Evolutionary conservation across 2,888 invertebrate genomes (phyloP).

Genomic region (Tetragnatha montana): DNA sequence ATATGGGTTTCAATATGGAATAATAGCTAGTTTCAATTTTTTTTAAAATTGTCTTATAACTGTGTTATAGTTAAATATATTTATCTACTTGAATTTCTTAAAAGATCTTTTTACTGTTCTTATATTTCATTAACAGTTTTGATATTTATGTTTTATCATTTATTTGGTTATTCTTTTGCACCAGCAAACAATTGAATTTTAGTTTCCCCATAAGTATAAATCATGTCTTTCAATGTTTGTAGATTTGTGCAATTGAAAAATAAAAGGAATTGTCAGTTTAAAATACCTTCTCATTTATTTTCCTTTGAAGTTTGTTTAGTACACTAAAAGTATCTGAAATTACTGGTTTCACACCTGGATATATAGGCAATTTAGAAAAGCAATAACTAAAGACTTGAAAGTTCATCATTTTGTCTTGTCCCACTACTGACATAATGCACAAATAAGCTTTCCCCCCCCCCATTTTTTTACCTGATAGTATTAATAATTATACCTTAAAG

Average conservation of each 20-base stretch:
- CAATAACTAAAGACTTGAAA: too few relatives aligned
- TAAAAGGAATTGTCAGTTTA: background rate
- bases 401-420: too few relatives aligned
- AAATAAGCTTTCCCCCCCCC: too few relatives aligned
- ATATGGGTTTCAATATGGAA: background rate
- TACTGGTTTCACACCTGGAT: too few relatives aligned
- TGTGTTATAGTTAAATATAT: slow-evolving; percentile 3
- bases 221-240: background rate
- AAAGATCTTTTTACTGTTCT: background rate
- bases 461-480: too few relatives aligned
- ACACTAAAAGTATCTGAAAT: too few relatives aligned
- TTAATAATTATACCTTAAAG: too few relatives aligned
- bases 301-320: background rate
- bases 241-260: background rate
- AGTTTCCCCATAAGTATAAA: too few relatives aligned
- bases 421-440: too few relatives aligned
- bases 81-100: background rate
- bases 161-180: background rate
- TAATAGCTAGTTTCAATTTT: background rate
- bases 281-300: too few relatives aligned
- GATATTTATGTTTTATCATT: background rate
- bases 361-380: too few relatives aligned
- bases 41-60: background rate
- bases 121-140: background rate
- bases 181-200: background rate